Conservation (phyloP, 2,797 vertebrate genomes). For the Cirrhinus mrigala region DNA sequence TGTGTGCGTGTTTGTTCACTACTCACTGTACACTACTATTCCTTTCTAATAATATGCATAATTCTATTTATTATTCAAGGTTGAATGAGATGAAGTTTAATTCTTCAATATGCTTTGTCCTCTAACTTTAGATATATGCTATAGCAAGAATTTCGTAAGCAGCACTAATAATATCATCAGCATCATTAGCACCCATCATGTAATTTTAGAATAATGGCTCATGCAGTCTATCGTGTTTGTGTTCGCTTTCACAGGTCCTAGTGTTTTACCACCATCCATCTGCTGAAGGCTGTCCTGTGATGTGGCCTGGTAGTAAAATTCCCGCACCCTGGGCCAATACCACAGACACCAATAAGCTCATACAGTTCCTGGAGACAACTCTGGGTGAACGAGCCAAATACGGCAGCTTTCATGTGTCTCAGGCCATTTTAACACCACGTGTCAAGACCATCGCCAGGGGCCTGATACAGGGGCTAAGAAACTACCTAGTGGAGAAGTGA, state of each 20-base stretch:
- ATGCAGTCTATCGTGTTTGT: neutral
- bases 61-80: neutral
- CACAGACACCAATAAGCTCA: conserved; percentile 88
- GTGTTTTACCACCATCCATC: conserved; percentile 93
- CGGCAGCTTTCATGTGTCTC: conserved; percentile 93
- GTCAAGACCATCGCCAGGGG: conserved; percentile 89
- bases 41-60: neutral
- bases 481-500: conserved; percentile 92
- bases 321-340: conserved; percentile 99
- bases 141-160: neutral
- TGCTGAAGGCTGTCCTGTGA: conserved; percentile 76
- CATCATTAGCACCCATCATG: neutral
- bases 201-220: neutral
- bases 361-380: conserved; percentile 93
- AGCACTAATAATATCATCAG: neutral
- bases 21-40: too few relatives aligned
- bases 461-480: conserved; percentile 89
- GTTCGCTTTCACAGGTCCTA: conserved; percentile 82
- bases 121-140: neutral
- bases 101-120: neutral
- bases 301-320: conserved; percentile 96
- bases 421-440: conserved; percentile 94
- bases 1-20: too few relatives aligned
- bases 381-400: conserved; percentile 84
- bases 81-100: neutral